phyloP scores from a whole-genome alignment of 2,888 invertebrate species.

The Erannis defoliaria region DNA sequence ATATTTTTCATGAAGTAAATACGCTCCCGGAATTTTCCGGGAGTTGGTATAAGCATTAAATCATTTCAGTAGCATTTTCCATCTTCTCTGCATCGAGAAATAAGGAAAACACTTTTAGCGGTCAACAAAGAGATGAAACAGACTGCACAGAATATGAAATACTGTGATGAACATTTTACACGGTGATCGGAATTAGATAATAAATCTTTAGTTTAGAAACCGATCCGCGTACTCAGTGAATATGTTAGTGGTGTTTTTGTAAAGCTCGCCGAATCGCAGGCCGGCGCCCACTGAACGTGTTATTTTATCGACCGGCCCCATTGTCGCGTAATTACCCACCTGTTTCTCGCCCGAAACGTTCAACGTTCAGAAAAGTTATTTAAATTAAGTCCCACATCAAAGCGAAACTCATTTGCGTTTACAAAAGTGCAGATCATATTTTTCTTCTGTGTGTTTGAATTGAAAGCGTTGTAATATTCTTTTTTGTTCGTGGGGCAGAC shows the following conservation, averaged over 20 bases:
- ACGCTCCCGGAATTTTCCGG: slow-evolving; percentile 46
- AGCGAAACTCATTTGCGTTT: slow-evolving; percentile 82
- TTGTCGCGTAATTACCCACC: slow-evolving; percentile 57
- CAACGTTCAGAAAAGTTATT: slow-evolving; percentile 66
- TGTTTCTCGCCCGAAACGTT: slow-evolving; percentile 49
- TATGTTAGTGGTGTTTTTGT: slow-evolving; percentile 37
- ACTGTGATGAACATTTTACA: slow-evolving; percentile 51
- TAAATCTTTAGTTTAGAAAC: slow-evolving; percentile 34
- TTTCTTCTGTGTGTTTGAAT: slow-evolving; percentile 78
- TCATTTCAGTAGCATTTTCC: slow-evolving; percentile 51
- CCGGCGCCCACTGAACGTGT: slow-evolving; percentile 35
- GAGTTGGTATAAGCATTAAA: slow-evolving; percentile 49
- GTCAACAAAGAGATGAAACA: slow-evolving; percentile 49
- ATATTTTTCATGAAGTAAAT: slow-evolving; percentile 52
- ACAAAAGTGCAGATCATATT: slow-evolving; percentile 84
- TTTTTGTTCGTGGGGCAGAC: slow-evolving; percentile 72
- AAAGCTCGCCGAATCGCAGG: slow-evolving; percentile 25
- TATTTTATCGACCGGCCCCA: slow-evolving; percentile 49
- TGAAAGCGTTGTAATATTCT: slow-evolving; percentile 82
- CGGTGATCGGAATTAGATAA: slow-evolving; percentile 38
- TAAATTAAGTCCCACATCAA: slow-evolving; percentile 77
- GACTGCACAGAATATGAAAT: slow-evolving; percentile 47
- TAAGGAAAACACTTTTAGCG: slow-evolving; percentile 49
- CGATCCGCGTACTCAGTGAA: slow-evolving; percentile 34
- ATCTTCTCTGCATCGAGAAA: slow-evolving; percentile 46